Evolutionary conservation across 2,113 vertebrate species (phyloP), one percentile per base, ranked within the genome.

Genomic region (Brachypodius melanocephalos): DNA sequence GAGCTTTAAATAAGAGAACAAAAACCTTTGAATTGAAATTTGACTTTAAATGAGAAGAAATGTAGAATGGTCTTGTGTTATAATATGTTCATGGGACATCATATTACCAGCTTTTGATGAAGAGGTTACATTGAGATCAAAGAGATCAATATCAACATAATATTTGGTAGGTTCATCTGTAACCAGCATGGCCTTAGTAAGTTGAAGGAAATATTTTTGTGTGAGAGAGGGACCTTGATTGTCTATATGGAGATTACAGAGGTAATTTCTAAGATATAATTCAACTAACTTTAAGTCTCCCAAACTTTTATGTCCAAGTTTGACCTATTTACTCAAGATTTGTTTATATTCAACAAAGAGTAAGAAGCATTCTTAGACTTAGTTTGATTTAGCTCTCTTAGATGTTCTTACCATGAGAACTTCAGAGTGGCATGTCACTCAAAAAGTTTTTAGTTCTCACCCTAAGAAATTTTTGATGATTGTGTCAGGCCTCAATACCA

Each of bases 401-500:
- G 16, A 14, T 42, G 4, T 40, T 71, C 17, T 6, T 74, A 19
- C 28, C 11, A 34, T 43, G 28, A 29, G 28, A 89, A 68, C 8
- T 68, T 34, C 19, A 61, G 6, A 5, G 48, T 36, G 14, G 68
- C 0, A 0, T 26, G 17, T 51, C 34, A 74, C 17, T 87, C 10
- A 38, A 21, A 15, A 58, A 24, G 7, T n/a, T 75, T 81, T 38
- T 57, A 24, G 3, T 59, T 46, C 7, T 87, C 16, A 85, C 32
- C 14, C 11, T 12, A 55, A 31, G 48, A 38, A 82, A 59, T 8
- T 10, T 68, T 10, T 6, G 25, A 63, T 67, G 10, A 40, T 48
- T 48, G 1, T 43, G 3, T 52, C 12, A 74, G 55, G 28, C 7
- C 2, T 2, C 0, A 0, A 82, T 26, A 57, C 2, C 15, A 62